phyloP scores from a whole-genome alignment of 2,113 vertebrate genomes.

The Ascaphus truei region DNA sequence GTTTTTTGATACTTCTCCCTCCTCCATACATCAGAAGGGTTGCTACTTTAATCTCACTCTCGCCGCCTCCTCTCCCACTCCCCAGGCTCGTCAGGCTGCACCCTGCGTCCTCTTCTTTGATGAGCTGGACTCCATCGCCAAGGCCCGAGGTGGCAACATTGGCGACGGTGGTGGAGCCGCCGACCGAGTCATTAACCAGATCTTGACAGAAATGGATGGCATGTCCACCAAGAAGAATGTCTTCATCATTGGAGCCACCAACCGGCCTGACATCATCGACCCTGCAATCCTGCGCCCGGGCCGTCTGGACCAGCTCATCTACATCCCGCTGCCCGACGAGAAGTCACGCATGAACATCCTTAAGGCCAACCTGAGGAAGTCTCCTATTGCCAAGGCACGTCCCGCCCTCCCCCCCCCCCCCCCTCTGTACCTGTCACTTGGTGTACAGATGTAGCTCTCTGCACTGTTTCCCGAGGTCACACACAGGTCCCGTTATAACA shows the following conservation, averaged over 20 bases:
- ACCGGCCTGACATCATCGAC: slow-evolving; percentile 96
- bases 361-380: slow-evolving; percentile 96
- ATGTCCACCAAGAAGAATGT: slow-evolving; percentile 99
- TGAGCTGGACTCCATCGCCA: slow-evolving; percentile 95
- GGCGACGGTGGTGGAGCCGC: slow-evolving; percentile 93
- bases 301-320: slow-evolving; percentile 95
- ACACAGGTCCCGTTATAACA: too few species aligned
- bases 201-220: slow-evolving; percentile 96
- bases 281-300: slow-evolving; percentile 94
- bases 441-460: too few species aligned
- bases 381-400: slow-evolving; percentile 89
- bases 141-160: slow-evolving; percentile 93
- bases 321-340: slow-evolving; percentile 95
- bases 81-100: slow-evolving; percentile 90
- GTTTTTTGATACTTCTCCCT: too few species aligned
- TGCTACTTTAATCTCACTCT: neutral
- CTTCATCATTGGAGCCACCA: slow-evolving; percentile 97
- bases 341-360: slow-evolving; percentile 95
- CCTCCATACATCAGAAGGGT: rapidly evolving
- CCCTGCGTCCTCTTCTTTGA: slow-evolving; percentile 97
- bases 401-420: too few species aligned
- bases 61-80: rapidly evolving
- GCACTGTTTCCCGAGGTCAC: too few species aligned
- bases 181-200: slow-evolving; percentile 97
- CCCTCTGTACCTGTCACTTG: too few species aligned